Conservation (phyloP, 2,888 invertebrate genomes). For the Cryptosula pallasiana region DNA sequence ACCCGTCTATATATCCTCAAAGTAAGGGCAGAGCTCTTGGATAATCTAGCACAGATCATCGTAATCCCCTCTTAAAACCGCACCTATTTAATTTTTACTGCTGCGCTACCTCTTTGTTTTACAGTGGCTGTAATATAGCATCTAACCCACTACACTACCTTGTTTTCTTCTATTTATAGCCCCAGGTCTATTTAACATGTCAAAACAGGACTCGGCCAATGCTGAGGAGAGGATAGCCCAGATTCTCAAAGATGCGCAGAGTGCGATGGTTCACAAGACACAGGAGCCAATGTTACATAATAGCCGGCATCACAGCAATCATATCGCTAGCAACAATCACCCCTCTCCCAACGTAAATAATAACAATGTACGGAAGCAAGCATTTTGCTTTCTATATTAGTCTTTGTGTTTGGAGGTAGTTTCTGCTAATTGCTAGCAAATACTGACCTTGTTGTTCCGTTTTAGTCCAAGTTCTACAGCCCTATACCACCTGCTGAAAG, state of each 20-base stretch:
- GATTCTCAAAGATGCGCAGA: slow-evolving; percentile 86
- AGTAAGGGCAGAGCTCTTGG: background rate
- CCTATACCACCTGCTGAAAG: background rate
- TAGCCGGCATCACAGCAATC: background rate
- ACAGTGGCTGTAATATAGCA: background rate
- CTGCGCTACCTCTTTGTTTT: background rate
- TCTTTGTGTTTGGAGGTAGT: background rate
- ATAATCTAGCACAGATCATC: background rate
- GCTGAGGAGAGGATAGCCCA: slow-evolving; percentile 89
- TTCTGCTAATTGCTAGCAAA: no score
- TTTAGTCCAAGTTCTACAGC: slow-evolving; percentile 5
- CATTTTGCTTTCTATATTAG: background rate
- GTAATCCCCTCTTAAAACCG: background rate
- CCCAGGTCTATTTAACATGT: slow-evolving; percentile 7
- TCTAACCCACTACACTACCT: background rate
- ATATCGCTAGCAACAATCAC: background rate
- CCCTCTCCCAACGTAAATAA: background rate
- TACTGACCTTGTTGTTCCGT: no score
- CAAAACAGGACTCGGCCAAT: slow-evolving; percentile 25
- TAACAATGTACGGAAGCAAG: background rate
- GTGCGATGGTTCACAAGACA: slow-evolving; percentile 63
- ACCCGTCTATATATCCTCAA: background rate
- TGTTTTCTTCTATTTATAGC: background rate
- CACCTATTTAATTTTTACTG: background rate
- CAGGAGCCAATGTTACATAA: background rate